Conservation (phyloP, 2,113 vertebrate genomes). For the Stomatorhinus ivindoensis region DNA sequence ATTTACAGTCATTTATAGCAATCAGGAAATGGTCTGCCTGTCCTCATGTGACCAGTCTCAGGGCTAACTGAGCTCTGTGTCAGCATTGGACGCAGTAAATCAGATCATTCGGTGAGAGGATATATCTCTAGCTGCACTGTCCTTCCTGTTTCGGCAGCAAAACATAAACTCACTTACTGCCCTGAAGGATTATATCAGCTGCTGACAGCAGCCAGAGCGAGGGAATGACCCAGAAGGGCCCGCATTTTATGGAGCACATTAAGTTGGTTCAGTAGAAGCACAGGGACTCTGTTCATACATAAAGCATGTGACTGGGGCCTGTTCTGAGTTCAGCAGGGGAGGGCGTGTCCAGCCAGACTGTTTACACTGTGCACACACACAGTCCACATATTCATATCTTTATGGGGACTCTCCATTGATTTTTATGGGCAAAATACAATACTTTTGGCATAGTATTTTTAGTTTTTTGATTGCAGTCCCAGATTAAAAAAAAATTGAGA, state of each 20-base stretch:
- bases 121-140: not conserved
- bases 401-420: not conserved
- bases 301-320: not conserved
- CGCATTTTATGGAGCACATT: not conserved
- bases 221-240: not conserved
- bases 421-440: not conserved
- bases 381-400: not conserved
- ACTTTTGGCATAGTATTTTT: not conserved
- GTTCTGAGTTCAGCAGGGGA: not conserved
- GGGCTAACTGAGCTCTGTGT: not conserved
- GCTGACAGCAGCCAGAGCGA: not conserved
- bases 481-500: not conserved
- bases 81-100: not conserved
- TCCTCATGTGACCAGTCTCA: not conserved
- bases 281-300: not conserved
- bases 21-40: not conserved
- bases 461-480: not conserved
- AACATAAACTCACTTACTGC: not conserved
- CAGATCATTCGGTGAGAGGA: not conserved
- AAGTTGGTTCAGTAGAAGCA: not conserved
- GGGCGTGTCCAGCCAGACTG: not conserved
- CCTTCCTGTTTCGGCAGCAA: not conserved
- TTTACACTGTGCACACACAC: not conserved
- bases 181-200: not conserved
- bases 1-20: constrained; percentile 5